Base-by-base conservation (phyloP, 2,113 vertebrate genomes). In the Neoarius graeffei region DNA sequence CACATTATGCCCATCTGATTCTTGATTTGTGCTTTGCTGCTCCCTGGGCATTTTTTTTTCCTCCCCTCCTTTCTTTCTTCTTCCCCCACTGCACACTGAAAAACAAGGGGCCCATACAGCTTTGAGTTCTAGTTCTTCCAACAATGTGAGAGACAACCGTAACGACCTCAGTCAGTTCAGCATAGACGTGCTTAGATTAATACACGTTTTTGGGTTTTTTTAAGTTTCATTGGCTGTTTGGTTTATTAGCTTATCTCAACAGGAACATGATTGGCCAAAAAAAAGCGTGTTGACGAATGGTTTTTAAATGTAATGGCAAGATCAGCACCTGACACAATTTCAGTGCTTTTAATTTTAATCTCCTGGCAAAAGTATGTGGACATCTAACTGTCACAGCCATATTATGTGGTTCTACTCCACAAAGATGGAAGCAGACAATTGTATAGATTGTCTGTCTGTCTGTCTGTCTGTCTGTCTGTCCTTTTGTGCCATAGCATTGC, bases 1-100 rank as follows among this genome's bases (percentile, higher is more conserved):
- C 25, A 56, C 27, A 14, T 76, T 50, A 42, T 60, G 42, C 25
- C 25, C 17, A 9, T 76, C 56, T 64, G 81, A 35, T 19, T 84
- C 35, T 17, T 85, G 14, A 84, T 85, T 89, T 56, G 73, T 19
- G 35, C 20, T 62, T 85, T 74, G 42, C 83, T 15, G 69, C 60
- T 71, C 4, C 13, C 50, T 8, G 10, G 67, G 30, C 14, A 9
- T 48, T 10, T 27, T 57, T 20, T 77, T 76, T 79, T 20, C 4
- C 35, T 2, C 30, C 30, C 30, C 30, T 2, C 1, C 35, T 42
- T 42, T 42, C 35, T 42, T 42, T 42, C 35, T 42, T 0, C n/a
- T n/a, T n/a, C n/a, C n/a, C n/a, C n/a, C n/a, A n/a, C 35, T 35
- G 35, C 35, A 35, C 35, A 35, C 35, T 35, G 35, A 35, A 35